Evolutionary conservation across 92 coral and sea anemone genomes (phyloP), one percentile per base, ranked within the genome.

Genomic region (Palythoa grandis): DNA sequence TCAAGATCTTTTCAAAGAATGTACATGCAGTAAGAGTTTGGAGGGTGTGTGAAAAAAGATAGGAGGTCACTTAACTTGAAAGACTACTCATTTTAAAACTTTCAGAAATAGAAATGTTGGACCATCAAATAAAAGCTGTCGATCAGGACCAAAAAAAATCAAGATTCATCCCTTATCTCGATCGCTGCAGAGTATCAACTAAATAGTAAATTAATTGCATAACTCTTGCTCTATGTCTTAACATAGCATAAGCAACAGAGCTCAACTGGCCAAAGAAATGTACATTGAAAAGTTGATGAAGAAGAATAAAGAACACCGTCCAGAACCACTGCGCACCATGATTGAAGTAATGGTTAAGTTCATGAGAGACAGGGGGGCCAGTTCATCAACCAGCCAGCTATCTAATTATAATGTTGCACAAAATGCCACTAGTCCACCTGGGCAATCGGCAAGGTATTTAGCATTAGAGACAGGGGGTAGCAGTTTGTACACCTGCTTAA

Each of bases 231-330:
- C 23, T 23, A 52, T 52, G 23, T 22, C 20, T 25, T 15, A 13
- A 10, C 48, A 23, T 57, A 96, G 98, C 84, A 93, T 96, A 67
- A 94, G 95, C 82, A 96, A 96, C 87, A 91, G 98, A 72, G 93
- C 93, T 0, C 95, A 92, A 72, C 92, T 96, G 48, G 98, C 98
- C 63, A 96, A 96, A 88, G 98, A 96, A 80, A 86, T 96, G 88
- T 95, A 91, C 86, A 96, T 96, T 79, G 98, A 96, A 78, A 95
- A 86, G 72, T 88, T 94, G 23, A 96, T 96, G 95, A 96, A 96
- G 83, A 96, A 90, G 76, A 96, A 96, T 88, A 96, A 96, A 92
- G 98, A 91, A 88, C 91, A 92, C 65, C 92, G 82, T 11, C 89
- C 92, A 0, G 88, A 86, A 24, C 92, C 95, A 82, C 90, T 87